Evolutionary conservation across 1,140 invertebrate species (phyloP), one percentile per base, ranked within the genome.

Genomic region (Aphelenchoides fujianensis): DNA sequence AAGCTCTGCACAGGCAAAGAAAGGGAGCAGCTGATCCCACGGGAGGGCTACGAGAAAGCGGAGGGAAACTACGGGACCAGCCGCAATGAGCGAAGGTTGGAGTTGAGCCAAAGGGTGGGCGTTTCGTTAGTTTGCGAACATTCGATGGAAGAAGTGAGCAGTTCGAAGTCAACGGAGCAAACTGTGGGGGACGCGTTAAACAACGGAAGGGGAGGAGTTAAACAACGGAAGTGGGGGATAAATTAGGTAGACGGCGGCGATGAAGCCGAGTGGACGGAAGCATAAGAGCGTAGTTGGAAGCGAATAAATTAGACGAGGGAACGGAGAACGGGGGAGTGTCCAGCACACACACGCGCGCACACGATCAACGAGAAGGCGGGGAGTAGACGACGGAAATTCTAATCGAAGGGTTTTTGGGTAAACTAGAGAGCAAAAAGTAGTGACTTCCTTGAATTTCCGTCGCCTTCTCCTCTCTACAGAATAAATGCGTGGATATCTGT

Each of bases 1-100:
- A 48, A 48, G 41, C 41, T 48, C 41, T 48, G 41, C 41, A 48
- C 41, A 48, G 41, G 41, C 41, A n/a, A n/a, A n/a, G n/a, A n/a
- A 48, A 48, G 12, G 41, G 12, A 16, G 41, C 41, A 48, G 41
- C 41, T 48, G 41, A 23, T 16, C 23, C 41, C 41, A 48, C 23
- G 12, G 12, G 41, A 23, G 23, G 12, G 41, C 41, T n/a, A n/a
- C n/a, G n/a, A n/a, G n/a, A n/a, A n/a, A 48, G 12, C 12, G 23
- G 23, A 48, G 23, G 12, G 41, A 48, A 23, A 48, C 41, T 48
- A 48, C 41, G 41, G 41, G 41, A 48, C 41, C 41, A 48, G 41
- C 41, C 41, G 41, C 41, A 48, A 48, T 23, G 41, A 48, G n/a
- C n/a, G n/a, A n/a, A n/a, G n/a, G n/a, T n/a, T n/a, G n/a, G n/a